Evolutionary conservation across 2,797 vertebrate species (phyloP), one percentile per base, ranked within the genome.

Genomic region (Neosilurus mollespiculum): DNA sequence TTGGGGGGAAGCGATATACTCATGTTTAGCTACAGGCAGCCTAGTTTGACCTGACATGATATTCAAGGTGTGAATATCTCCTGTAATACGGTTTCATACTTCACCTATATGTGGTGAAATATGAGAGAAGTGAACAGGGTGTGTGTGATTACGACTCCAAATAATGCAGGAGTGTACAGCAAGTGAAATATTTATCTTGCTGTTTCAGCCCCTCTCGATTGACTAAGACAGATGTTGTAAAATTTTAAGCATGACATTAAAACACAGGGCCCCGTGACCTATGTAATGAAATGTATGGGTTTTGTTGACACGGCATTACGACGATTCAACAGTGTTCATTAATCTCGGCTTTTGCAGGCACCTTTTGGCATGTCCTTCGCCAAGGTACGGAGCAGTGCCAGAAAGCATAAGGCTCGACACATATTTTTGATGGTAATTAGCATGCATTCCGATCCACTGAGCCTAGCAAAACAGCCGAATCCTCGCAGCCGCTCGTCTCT

Each of bases 361-460:
- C 92, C 89, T 91, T 91, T 92, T 92, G 92, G 91, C 92, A 89
- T 91, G 92, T 92, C 92, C 91, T 93, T 93, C 89, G 89, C 92
- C 90, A 92, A 94, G 92, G 94, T 95, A 91, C 89, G 83, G 88
- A 88, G 91, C 90, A 85, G 90, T 91, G 92, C 93, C 93, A 94
- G 92, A 91, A 92, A 92, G 91, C 84, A 90, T 91, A 88, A 92
- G 92, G 92, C 92, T 92, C 92, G 59, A 91, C 92, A 90, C 93
- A 93, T 93, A 93, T 93, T 94, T 94, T 93, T 92, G 92, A 96
- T 92, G 94, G 93, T 96, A 96, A 97, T 97, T 97, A 98, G 95
- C 96, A 97, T 95, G 96, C 96, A 98, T 98, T 98, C 97, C 97
- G 90, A 96, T 97, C 96, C 96, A 96, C 96, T 96, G 96, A 97